A percentile compares a stretch with the other conserved stretches of the same genome.
These are phyloP conservation scores for Antechinus flavipes DNA, from an alignment of 2,113 vertebrate genomes.

Conservation along the genomic window DNA sequence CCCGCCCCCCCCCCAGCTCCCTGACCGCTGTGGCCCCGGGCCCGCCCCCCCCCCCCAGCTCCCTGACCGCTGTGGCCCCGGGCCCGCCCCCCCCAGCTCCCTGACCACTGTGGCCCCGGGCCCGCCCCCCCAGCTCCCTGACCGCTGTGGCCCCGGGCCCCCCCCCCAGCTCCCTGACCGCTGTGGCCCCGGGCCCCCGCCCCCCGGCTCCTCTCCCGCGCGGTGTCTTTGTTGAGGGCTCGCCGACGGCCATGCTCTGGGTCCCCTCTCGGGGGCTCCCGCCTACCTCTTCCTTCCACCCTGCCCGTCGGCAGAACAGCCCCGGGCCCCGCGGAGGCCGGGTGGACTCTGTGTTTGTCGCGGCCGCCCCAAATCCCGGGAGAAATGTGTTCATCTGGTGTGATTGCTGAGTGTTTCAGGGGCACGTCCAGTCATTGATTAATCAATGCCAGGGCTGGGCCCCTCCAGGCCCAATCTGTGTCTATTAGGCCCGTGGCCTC, in stretches of 20 bases:
- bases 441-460: background rate
- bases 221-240: background rate
- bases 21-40: no score
- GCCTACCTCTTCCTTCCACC: background rate
- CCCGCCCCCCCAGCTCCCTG: background rate
- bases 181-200: background rate
- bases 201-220: background rate
- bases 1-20: background rate
- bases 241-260: background rate
- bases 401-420: constrained; percentile 2
- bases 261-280: background rate
- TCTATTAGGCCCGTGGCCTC: background rate
- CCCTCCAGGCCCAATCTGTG: background rate
- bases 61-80: background rate
- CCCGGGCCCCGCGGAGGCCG: background rate
- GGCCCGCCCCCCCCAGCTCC: background rate
- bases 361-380: background rate
- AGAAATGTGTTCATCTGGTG: background rate
- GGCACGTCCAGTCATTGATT: constrained; percentile 1
- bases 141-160: no score
- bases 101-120: background rate
- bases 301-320: background rate
- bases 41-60: no score
- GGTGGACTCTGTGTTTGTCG: background rate
- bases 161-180: background rate